A percentile compares a stretch with the other conserved stretches of the same genome.
Conservation (phyloP, 2,113 vertebrate species). For the Forbesichthys agassizii region DNA sequence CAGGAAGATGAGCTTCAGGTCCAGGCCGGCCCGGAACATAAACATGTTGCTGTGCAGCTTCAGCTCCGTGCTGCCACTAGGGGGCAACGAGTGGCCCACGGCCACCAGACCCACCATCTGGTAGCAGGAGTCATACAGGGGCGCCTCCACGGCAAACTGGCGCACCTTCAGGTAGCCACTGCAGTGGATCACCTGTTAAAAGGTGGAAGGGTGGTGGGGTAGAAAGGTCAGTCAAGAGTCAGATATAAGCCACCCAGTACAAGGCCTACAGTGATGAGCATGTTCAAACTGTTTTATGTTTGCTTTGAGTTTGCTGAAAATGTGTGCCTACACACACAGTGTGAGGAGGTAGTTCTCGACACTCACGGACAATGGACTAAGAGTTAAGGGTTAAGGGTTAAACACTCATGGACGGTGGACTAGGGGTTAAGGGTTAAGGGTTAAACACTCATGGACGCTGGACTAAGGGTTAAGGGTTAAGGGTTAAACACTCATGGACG, state of each 20-base stretch:
- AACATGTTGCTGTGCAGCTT: constrained; percentile 97
- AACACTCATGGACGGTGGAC: too few species aligned
- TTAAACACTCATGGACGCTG: too few species aligned
- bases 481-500: too few species aligned
- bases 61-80: constrained; percentile 92
- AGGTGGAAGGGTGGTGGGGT: neutral
- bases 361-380: too few species aligned
- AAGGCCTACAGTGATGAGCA: neutral
- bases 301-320: too few species aligned
- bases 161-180: constrained; percentile 93
- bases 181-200: constrained; percentile 90
- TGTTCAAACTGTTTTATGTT: too few species aligned
- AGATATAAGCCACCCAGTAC: neutral
- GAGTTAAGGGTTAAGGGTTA: too few species aligned
- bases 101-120: constrained; percentile 93
- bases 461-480: too few species aligned
- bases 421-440: too few species aligned
- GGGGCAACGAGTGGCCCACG: constrained; percentile 89
- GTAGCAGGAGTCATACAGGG: constrained; percentile 88
- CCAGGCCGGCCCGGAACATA: constrained; percentile 94
- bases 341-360: too few species aligned
- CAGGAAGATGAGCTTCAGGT: constrained; percentile 92
- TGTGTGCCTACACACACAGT: too few species aligned
- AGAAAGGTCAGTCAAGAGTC: neutral
- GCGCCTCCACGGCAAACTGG: constrained; percentile 88